Conservation (phyloP, 2,888 invertebrate genomes). For the Yponomeuta malinellus region DNA sequence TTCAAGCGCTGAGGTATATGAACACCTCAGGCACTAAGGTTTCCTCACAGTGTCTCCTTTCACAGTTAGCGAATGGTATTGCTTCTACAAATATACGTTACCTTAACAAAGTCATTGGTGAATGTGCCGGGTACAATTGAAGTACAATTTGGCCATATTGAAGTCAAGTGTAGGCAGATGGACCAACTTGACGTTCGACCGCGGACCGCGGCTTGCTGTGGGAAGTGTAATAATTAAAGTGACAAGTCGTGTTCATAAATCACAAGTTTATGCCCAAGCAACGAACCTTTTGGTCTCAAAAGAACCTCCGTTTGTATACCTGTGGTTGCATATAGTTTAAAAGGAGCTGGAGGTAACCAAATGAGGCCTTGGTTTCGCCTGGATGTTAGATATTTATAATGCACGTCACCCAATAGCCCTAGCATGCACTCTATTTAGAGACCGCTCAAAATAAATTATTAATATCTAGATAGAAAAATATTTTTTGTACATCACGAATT, state of each 20-base stretch:
- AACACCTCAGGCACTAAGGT: not conserved
- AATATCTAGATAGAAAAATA: too few relatives aligned
- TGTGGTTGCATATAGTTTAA: not conserved
- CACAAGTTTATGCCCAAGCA: not conserved
- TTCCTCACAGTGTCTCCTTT: not conserved
- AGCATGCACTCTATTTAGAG: too few relatives aligned
- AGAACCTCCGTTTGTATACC: not conserved
- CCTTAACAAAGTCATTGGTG: not conserved
- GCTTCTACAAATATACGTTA: not conserved
- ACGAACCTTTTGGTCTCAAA: not conserved
- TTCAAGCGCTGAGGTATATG: not conserved
- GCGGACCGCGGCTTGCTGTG: not conserved
- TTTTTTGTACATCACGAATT: too few relatives aligned
- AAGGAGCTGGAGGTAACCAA: not conserved
- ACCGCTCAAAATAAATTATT: too few relatives aligned
- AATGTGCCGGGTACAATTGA: not conserved
- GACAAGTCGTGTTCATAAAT: not conserved
- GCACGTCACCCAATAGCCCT: not conserved
- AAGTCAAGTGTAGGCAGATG: not conserved
- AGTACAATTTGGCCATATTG: not conserved
- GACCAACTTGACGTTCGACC: not conserved
- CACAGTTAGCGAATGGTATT: not conserved
- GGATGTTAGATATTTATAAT: not conserved
- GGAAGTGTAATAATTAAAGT: slow-evolving; percentile 1
- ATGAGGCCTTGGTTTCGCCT: not conserved